phyloP scores from a whole-genome alignment of 2,888 invertebrate species.

The Phlogophora meticulosa region DNA sequence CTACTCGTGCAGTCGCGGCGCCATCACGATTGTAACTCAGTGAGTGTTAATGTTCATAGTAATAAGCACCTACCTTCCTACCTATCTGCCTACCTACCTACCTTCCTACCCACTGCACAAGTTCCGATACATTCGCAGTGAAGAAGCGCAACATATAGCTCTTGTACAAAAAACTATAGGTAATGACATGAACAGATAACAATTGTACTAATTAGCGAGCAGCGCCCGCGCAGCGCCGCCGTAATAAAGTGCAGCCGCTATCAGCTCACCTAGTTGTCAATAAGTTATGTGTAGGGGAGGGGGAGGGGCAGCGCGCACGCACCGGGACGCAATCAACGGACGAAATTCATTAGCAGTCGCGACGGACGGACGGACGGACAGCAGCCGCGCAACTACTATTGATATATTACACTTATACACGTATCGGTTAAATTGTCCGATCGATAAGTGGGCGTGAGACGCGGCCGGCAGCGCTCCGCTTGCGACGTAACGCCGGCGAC shows the following conservation, averaged over 20 bases:
- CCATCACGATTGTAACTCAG: too few relatives aligned
- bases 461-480: slow-evolving; percentile 50
- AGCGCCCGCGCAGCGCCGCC: slow-evolving; percentile 22
- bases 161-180: slow-evolving; percentile 14
- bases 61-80: too few relatives aligned
- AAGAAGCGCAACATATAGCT: slow-evolving; percentile 4
- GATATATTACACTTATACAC: slow-evolving; percentile 84
- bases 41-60: too few relatives aligned
- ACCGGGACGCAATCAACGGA: slow-evolving; percentile 63
- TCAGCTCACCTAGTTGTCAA: slow-evolving; percentile 67
- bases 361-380: slow-evolving; percentile 73
- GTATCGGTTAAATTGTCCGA: slow-evolving; percentile 85
- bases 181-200: slow-evolving; percentile 49
- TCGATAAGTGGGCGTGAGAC: slow-evolving; percentile 87
- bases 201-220: slow-evolving; percentile 62
- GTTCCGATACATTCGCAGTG: not conserved
- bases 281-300: slow-evolving; percentile 54
- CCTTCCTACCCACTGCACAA: not conserved
- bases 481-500: slow-evolving; percentile 24
- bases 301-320: slow-evolving; percentile 33
- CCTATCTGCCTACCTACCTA: too few relatives aligned
- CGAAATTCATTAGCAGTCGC: slow-evolving; percentile 73
- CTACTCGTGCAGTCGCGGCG: too few relatives aligned
- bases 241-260: slow-evolving; percentile 60
- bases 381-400: slow-evolving; percentile 71